A percentile compares a stretch with the other conserved stretches of the same genome.
Conservation (phyloP, 1,140 invertebrate genomes). For the Lanistes nyassanus region DNA sequence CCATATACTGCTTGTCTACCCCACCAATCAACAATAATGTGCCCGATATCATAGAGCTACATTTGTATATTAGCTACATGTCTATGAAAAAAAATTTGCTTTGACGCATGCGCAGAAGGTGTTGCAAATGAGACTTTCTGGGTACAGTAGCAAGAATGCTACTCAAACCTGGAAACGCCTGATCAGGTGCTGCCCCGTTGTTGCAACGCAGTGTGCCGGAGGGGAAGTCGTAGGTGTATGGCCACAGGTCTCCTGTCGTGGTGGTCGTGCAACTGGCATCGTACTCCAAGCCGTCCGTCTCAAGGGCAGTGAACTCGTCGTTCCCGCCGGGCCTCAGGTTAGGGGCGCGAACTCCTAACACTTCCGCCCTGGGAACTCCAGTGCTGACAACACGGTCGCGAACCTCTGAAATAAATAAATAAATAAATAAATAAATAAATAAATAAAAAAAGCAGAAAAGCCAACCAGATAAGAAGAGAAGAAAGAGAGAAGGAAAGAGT, state of each 20-base stretch:
- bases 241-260: constrained; percentile 13
- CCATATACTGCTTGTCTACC: too few relatives aligned
- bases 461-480: not conserved
- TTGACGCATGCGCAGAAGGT: too few relatives aligned
- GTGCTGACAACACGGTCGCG: constrained; percentile 20
- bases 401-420: constrained; percentile 33
- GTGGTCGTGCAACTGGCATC: constrained; percentile 72
- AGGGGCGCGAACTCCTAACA: constrained; percentile 88
- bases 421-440: not conserved
- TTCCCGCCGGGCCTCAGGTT: constrained; percentile 94
- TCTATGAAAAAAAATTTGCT: too few relatives aligned
- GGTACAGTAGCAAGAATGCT: not conserved
- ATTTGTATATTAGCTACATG: too few relatives aligned
- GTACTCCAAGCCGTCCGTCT: constrained; percentile 92
- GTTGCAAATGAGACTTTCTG: too few relatives aligned
- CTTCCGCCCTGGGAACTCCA: constrained; percentile 26
- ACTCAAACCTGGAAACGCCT: constrained; percentile 20
- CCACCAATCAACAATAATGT: too few relatives aligned
- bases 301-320: constrained; percentile 81
- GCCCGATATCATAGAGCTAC: too few relatives aligned
- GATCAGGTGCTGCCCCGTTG: constrained; percentile 11
- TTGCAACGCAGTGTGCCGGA: constrained; percentile 8
- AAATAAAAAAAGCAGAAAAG: not conserved
- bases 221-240: constrained; percentile 34
- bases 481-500: not conserved